These are phyloP conservation scores for Syndactyla subalaris DNA, from an alignment of 2,797 vertebrate genomes.

Conservation along the genomic window DNA sequence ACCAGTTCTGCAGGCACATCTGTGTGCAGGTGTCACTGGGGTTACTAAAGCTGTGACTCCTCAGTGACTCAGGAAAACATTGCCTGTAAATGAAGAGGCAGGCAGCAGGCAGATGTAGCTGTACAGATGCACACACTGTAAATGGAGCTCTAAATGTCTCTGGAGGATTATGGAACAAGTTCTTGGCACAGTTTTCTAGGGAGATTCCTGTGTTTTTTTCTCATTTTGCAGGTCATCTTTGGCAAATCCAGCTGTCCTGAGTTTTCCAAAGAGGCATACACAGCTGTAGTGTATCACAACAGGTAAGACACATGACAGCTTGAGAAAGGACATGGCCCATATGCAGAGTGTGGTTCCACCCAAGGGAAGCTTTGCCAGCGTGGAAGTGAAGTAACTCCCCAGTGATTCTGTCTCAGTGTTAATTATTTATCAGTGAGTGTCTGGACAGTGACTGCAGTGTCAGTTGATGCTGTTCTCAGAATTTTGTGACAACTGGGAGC, in stretches of 20 bases:
- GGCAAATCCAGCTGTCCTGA: conserved; percentile 98
- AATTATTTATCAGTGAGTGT: neutral
- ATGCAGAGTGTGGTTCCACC: neutral
- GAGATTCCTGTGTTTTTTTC: neutral
- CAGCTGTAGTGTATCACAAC: conserved; percentile 97
- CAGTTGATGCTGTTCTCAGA: neutral
- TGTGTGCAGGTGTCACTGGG: neutral
- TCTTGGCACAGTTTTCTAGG: neutral
- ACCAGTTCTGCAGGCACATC: neutral
- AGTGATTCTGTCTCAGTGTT: neutral
- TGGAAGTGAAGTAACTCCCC: neutral
- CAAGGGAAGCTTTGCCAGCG: neutral
- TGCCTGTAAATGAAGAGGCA: neutral
- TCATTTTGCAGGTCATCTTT: conserved; percentile 90
- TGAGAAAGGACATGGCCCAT: neutral
- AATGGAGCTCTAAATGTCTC: neutral
- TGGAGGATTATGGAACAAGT: neutral
- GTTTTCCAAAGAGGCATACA: conserved; percentile 96
- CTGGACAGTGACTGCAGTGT: neutral
- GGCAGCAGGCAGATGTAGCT: neutral
- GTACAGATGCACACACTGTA: neutral
- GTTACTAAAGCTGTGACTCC: neutral
- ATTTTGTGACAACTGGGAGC: neutral
- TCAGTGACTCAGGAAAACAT: neutral
- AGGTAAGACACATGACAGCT: conserved; percentile 79